A percentile compares a stretch with the other conserved stretches of the same genome.
These are phyloP conservation scores for Diglossa cyanea DNA, from an alignment of 2,797 vertebrate genomes.

Conservation along the genomic window DNA sequence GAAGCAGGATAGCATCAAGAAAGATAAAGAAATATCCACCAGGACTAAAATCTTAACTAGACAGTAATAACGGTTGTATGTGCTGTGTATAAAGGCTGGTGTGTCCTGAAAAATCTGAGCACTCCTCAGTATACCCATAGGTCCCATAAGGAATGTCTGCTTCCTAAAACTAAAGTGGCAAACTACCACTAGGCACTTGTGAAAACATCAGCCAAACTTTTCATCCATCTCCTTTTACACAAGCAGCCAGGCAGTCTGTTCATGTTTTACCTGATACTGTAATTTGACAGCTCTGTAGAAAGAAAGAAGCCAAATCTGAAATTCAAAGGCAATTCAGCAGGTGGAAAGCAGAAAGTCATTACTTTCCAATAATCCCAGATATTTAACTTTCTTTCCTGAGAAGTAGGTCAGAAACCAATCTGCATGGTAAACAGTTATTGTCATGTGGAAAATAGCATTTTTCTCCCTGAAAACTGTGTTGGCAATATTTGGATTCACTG, in stretches of 20 bases:
- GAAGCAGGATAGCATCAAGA: not conserved
- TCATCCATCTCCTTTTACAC: not conserved
- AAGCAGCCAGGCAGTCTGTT: not conserved
- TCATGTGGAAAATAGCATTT: not conserved
- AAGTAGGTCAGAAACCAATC: not conserved
- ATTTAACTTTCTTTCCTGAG: not conserved
- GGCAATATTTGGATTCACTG: not conserved
- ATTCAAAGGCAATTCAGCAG: not conserved
- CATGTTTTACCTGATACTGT: not conserved
- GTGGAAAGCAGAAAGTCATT: not conserved
- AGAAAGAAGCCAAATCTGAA: not conserved
- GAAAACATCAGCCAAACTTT: not conserved
- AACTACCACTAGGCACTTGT: not conserved
- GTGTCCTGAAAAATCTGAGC: not conserved
- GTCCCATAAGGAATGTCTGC: not conserved
- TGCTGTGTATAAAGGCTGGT: not conserved
- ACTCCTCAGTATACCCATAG: not conserved
- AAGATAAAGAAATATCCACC: not conserved
- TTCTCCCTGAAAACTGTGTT: not conserved
- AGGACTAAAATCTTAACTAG: not conserved
- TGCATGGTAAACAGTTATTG: not conserved
- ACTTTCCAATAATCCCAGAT: not conserved
- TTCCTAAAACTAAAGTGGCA: not conserved
- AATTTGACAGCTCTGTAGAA: not conserved
- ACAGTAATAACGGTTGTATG: not conserved